phyloP scores from a whole-genome alignment of 2,888 invertebrate species.

The Netelia fuscicornis region DNA sequence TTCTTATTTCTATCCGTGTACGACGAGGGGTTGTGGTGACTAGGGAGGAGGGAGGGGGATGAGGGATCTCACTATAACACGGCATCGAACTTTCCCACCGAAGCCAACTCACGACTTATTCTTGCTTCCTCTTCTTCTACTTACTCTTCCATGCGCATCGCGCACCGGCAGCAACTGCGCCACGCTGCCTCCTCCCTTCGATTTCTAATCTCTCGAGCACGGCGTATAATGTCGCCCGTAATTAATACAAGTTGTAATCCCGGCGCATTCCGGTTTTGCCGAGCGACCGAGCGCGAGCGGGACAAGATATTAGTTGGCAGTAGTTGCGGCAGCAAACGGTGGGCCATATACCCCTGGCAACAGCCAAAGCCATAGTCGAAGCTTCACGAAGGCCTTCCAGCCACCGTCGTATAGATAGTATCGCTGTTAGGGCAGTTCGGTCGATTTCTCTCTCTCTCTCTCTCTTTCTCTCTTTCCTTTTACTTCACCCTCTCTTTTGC shows the following conservation, averaged over 20 bases:
- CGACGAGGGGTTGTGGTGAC: slow-evolving; percentile 17
- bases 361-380: slow-evolving; percentile 54
- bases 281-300: slow-evolving; percentile 68
- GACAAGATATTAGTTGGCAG: slow-evolving; percentile 82
- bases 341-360: slow-evolving; percentile 66
- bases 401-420: slow-evolving; percentile 78
- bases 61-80: slow-evolving; percentile 67
- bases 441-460: slow-evolving; percentile 34
- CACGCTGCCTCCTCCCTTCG: slow-evolving; percentile 77
- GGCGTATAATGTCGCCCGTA: slow-evolving; percentile 83
- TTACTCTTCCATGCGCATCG: slow-evolving; percentile 49
- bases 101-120: slow-evolving; percentile 71
- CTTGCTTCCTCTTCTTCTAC: slow-evolving; percentile 49
- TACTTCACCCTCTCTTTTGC: slow-evolving; percentile 35
- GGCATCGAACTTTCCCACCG: slow-evolving; percentile 61
- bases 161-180: slow-evolving; percentile 49
- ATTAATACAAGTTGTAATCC: slow-evolving; percentile 84
- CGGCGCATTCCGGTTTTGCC: slow-evolving; percentile 83
- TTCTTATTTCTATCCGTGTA: slow-evolving; percentile 45
- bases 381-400: slow-evolving; percentile 64
- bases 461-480: slow-evolving; percentile 47
- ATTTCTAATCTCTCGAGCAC: slow-evolving; percentile 83
- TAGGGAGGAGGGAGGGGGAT: slow-evolving; percentile 8
- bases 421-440: slow-evolving; percentile 79
- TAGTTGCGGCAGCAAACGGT: slow-evolving; percentile 68